phyloP scores from a whole-genome alignment of 2,888 invertebrate genomes.

The Ectemnius lituratus region DNA sequence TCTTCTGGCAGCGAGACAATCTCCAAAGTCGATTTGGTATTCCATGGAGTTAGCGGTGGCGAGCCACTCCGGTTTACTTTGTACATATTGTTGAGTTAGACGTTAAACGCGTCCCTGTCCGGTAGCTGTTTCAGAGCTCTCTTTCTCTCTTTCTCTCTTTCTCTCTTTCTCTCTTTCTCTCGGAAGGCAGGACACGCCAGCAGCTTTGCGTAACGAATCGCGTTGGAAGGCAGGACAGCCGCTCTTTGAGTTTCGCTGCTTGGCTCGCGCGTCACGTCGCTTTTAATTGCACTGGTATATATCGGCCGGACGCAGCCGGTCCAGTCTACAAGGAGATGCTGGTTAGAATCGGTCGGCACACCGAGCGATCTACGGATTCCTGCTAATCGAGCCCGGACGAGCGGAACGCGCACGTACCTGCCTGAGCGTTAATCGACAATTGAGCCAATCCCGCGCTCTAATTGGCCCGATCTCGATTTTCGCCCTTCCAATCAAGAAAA shows the following conservation, averaged over 20 bases:
- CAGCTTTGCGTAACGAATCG: conserved; percentile 56
- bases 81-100: conserved; percentile 34
- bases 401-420: not conserved
- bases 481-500: too few relatives aligned
- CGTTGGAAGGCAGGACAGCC: conserved; percentile 29
- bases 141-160: not conserved
- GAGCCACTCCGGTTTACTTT: not conserved
- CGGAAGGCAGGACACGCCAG: not conserved
- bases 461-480: too few relatives aligned
- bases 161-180: not conserved
- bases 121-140: not conserved
- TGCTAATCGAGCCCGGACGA: not conserved
- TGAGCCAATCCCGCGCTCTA: too few relatives aligned
- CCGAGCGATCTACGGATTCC: conserved; percentile 9
- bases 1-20: not conserved
- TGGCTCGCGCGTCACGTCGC: conserved; percentile 56
- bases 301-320: conserved; percentile 28
- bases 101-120: conserved; percentile 7
- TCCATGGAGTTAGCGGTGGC: not conserved
- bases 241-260: conserved; percentile 44
- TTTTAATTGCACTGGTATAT: conserved; percentile 54
- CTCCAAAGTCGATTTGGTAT: not conserved
- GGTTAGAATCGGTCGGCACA: conserved; percentile 33
- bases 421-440: conserved; percentile 1
- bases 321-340: conserved; percentile 7